These are phyloP conservation scores for Herminia tarsipennalis DNA, from an alignment of 2,888 invertebrate species.

Conservation along the genomic window DNA sequence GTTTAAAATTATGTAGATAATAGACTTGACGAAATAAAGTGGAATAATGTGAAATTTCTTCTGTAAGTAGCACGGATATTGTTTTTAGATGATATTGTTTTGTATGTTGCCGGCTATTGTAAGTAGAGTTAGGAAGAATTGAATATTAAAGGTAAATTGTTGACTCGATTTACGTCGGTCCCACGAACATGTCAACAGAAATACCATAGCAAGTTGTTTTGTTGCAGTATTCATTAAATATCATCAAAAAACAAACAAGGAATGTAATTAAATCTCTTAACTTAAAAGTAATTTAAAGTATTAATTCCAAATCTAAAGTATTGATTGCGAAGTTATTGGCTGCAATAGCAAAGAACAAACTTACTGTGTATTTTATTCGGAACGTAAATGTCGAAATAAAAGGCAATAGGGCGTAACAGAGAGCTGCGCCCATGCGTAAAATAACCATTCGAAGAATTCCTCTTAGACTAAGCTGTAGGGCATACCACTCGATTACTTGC, in stretches of 20 bases:
- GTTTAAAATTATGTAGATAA: conserved; percentile 10
- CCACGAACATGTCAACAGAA: not conserved
- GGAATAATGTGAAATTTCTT: not conserved
- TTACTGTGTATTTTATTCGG: conserved; percentile 32
- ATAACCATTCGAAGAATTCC: conserved; percentile 53
- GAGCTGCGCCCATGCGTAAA: conserved; percentile 70
- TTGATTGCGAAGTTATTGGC: conserved; percentile 14
- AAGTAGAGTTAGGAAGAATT: no score
- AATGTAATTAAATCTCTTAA: no score
- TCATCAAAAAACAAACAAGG: no score
- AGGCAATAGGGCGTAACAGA: conserved; percentile 66
- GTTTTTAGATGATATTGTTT: no score
- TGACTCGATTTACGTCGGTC: no score
- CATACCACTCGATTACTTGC: conserved; percentile 6
- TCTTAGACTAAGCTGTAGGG: conserved; percentile 30
- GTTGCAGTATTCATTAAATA: no score
- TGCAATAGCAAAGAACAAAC: conserved; percentile 12
- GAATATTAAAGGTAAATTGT: no score
- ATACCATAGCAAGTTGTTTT: no score
- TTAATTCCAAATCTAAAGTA: not conserved
- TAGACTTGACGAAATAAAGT: not conserved
- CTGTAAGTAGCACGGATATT: no score
- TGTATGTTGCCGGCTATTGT: no score
- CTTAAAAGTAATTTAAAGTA: no score
- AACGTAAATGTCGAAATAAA: conserved; percentile 61